A percentile compares a stretch with the other conserved stretches of the same genome.
Evolutionary conservation across 2,888 invertebrate species (phyloP).

Genomic region (Drosophila peninsularis): DNA sequence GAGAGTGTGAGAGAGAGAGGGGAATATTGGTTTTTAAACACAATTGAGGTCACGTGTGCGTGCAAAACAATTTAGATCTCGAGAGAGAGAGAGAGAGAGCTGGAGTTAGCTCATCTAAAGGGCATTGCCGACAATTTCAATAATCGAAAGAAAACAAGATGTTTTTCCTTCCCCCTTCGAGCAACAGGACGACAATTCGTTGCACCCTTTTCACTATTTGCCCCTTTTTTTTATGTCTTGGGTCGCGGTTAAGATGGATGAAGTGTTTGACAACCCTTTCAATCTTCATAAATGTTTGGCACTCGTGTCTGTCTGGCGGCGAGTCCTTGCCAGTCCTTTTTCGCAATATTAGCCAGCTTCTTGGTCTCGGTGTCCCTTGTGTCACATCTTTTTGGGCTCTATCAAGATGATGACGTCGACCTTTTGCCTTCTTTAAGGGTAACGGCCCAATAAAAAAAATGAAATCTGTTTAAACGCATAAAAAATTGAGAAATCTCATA

Average conservation of each 20-base stretch:
- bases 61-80: slow-evolving; percentile 35
- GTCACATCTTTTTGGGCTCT: slow-evolving; percentile 71
- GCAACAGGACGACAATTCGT: slow-evolving; percentile 54
- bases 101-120: slow-evolving; percentile 55
- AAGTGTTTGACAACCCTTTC: slow-evolving; percentile 84
- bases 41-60: slow-evolving; percentile 73
- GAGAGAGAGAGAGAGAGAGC: neutral
- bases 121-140: slow-evolving; percentile 72
- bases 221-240: slow-evolving; percentile 15
- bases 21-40: slow-evolving; percentile 28
- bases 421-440: slow-evolving; percentile 57
- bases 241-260: slow-evolving; percentile 75
- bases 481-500: slow-evolving; percentile 82
- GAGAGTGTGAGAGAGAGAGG: neutral
- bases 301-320: slow-evolving; percentile 54
- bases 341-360: slow-evolving; percentile 71
- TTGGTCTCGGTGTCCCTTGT: slow-evolving; percentile 62
- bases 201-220: slow-evolving; percentile 48
- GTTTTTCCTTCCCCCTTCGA: slow-evolving; percentile 47
- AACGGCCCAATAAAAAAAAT: slow-evolving; percentile 42
- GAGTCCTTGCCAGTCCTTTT: slow-evolving; percentile 24
- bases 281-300: slow-evolving; percentile 83
- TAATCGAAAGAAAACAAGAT: slow-evolving; percentile 82
- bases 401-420: slow-evolving; percentile 70
- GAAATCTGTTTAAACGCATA: slow-evolving; percentile 82